Conservation (phyloP, 2,888 invertebrate genomes). For the Melanchra persicariae region DNA sequence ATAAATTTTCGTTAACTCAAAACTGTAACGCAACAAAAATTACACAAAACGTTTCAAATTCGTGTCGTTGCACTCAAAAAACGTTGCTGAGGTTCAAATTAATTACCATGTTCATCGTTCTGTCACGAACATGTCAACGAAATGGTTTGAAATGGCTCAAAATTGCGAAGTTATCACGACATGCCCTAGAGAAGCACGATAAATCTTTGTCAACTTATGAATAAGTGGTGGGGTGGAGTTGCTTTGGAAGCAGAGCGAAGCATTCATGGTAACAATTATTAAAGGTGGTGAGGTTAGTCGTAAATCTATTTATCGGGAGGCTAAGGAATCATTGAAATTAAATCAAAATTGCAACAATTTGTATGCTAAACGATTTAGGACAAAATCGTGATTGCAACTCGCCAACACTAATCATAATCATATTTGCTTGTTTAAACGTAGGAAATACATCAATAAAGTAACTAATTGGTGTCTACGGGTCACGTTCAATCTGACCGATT, state of each 20-base stretch:
- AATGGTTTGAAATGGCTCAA: slow-evolving; percentile 56
- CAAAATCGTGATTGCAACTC: neutral
- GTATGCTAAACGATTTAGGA: neutral
- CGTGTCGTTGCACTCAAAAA: slow-evolving; percentile 63
- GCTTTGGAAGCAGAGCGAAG: slow-evolving; percentile 24
- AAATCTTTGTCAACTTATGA: slow-evolving; percentile 49
- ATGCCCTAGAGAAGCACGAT: slow-evolving; percentile 55
- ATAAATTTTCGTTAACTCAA: slow-evolving; percentile 3
- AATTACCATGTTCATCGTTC: slow-evolving; percentile 62
- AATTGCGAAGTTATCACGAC: slow-evolving; percentile 64
- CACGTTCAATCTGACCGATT: slow-evolving; percentile 1
- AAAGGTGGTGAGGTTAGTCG: too few relatives aligned
- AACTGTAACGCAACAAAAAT: slow-evolving; percentile 38
- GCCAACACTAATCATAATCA: neutral
- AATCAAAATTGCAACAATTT: neutral
- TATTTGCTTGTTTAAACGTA: slow-evolving; percentile 9
- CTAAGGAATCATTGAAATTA: neutral
- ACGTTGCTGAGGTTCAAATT: slow-evolving; percentile 56
- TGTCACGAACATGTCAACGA: slow-evolving; percentile 63
- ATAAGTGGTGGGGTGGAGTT: slow-evolving; percentile 19
- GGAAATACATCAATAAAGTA: slow-evolving; percentile 10
- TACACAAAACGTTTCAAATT: slow-evolving; percentile 46
- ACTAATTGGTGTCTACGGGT: neutral
- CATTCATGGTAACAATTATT: neutral
- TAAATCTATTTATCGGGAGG: neutral